Conservation (phyloP, 1,140 invertebrate genomes). For the Drosophila mojavensis region DNA sequence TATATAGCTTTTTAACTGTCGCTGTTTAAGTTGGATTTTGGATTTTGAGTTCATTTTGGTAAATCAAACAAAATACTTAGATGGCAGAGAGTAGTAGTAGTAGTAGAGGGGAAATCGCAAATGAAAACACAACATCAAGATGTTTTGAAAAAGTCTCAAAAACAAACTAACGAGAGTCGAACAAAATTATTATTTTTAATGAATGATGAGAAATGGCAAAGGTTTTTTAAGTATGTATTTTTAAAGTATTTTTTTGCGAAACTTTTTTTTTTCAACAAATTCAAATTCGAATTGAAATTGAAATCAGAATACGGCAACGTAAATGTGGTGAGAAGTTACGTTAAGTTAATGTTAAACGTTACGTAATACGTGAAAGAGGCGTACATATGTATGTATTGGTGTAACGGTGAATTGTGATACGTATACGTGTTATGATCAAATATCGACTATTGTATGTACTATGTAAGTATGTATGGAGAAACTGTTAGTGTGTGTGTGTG, state of each 20-base stretch:
- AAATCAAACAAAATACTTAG: conserved; percentile 68
- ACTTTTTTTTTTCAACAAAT: neutral
- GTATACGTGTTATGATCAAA: conserved; percentile 19
- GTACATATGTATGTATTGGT: conserved; percentile 65
- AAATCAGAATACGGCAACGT: conserved; percentile 18
- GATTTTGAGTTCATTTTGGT: conserved; percentile 54
- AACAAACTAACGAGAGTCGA: conserved; percentile 67
- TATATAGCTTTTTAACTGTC: conserved; percentile 29
- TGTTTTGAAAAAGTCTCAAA: conserved; percentile 77
- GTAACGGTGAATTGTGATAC: conserved; percentile 49
- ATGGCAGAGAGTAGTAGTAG: conserved; percentile 26
- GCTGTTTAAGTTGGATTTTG: conserved; percentile 33
- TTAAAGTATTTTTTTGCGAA: neutral
- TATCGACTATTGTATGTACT: neutral
- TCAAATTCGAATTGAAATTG: neutral
- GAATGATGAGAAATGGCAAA: conserved; percentile 39
- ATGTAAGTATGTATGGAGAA: neutral
- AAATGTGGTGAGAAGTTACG: conserved; percentile 27
- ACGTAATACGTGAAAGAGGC: conserved; percentile 55
- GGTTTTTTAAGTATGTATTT: neutral
- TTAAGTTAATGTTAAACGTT: conserved; percentile 25
- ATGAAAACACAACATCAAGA: conserved; percentile 83
- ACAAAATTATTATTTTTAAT: conserved; percentile 46
- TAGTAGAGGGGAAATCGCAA: conserved; percentile 60
- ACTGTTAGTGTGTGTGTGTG: conserved; percentile 11